Evolutionary conservation across 2,797 vertebrate species (phyloP).

Genomic region (Potorous gilbertii): DNA sequence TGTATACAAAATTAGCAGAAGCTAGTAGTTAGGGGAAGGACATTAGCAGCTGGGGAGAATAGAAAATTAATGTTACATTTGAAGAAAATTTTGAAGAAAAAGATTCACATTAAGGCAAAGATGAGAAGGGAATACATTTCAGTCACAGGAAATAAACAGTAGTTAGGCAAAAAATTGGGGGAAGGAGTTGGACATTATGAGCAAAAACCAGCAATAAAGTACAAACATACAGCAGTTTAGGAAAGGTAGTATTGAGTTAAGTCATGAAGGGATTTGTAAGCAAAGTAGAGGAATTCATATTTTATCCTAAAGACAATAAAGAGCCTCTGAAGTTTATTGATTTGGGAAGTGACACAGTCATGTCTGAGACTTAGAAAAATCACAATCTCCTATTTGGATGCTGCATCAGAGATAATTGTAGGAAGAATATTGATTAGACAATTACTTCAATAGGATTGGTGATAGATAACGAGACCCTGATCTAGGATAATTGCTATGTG

Average conservation of each 20-base stretch:
- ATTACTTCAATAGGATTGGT: neutral
- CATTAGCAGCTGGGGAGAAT: neutral
- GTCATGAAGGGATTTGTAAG: neutral
- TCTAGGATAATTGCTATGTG: neutral
- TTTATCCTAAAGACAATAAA: neutral
- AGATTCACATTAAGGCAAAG: neutral
- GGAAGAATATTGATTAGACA: neutral
- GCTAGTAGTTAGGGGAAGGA: neutral
- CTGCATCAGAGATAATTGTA: neutral
- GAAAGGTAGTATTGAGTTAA: neutral
- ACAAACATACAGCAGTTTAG: neutral
- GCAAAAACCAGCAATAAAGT: neutral
- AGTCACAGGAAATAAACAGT: neutral
- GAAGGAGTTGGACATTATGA: neutral
- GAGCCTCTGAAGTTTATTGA: neutral
- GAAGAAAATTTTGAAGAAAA: neutral
- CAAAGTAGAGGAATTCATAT: neutral
- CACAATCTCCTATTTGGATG: neutral
- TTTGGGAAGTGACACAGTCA: neutral
- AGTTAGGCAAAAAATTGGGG: neutral
- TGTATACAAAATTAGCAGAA: neutral
- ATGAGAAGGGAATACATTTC: neutral
- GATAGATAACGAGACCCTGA: neutral
- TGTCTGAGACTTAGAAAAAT: neutral
- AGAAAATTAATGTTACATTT: neutral